phyloP scores from a whole-genome alignment of 2,888 invertebrate genomes.

The Lithodes maja region DNA sequence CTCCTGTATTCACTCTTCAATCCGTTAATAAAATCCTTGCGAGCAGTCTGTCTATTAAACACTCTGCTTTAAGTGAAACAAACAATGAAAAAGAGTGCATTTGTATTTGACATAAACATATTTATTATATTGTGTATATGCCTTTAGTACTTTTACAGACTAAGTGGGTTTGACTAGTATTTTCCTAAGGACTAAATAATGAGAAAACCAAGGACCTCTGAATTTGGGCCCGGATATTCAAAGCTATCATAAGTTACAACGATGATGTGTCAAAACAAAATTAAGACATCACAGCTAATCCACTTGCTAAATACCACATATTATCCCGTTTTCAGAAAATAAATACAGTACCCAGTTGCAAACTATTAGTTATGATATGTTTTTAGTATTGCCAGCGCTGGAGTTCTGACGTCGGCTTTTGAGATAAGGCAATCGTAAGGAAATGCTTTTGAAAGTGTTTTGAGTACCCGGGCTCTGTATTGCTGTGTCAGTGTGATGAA shows the following conservation, averaged over 20 bases:
- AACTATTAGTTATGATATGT: no score
- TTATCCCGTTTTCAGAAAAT: no score
- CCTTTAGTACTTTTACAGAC: background rate
- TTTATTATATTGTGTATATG: background rate
- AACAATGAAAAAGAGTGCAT: background rate
- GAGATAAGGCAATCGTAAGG: no score
- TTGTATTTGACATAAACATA: background rate
- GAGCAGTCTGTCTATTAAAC: background rate
- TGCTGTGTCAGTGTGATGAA: constrained; percentile 24
- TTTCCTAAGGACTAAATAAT: background rate
- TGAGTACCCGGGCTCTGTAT: background rate
- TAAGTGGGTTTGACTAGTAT: background rate
- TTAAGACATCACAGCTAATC: no score
- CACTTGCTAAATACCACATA: no score
- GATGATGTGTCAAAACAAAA: no score
- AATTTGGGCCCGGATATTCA: background rate
- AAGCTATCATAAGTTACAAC: no score
- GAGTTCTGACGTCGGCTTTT: no score
- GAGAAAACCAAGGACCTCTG: background rate
- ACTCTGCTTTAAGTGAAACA: background rate
- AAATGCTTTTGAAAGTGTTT: no score
- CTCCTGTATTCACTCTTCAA: no score
- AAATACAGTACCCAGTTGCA: no score
- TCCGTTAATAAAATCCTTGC: background rate
- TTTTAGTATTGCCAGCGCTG: no score